Evolutionary conservation across 2,797 vertebrate genomes (phyloP).

Genomic region (Falco naumanni): DNA sequence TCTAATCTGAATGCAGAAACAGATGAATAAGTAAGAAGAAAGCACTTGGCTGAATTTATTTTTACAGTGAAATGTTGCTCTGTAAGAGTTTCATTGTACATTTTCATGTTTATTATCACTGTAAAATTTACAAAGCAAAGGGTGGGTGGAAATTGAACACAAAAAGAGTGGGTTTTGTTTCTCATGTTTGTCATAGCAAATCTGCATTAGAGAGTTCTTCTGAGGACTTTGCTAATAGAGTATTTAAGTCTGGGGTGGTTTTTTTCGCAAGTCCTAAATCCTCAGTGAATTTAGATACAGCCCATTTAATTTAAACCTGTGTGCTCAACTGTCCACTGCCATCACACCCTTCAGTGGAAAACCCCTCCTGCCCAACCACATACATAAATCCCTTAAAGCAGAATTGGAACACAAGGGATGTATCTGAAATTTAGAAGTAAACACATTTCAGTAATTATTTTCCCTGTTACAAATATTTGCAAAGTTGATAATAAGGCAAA

Average conservation of each 20-base stretch:
- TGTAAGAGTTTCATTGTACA: not conserved
- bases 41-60: not conserved
- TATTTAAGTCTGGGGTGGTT: not conserved
- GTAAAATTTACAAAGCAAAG: not conserved
- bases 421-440: not conserved
- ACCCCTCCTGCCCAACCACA: not conserved
- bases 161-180: not conserved
- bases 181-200: not conserved
- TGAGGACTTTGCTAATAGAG: not conserved
- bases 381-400: not conserved
- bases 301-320: not conserved
- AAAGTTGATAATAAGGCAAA: not conserved
- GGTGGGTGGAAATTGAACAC: not conserved
- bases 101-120: constrained; percentile 6
- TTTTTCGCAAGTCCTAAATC: not conserved
- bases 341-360: not conserved
- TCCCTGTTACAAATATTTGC: not conserved
- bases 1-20: constrained; percentile 21
- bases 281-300: not conserved
- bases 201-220: not conserved
- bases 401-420: not conserved
- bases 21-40: constrained; percentile 48
- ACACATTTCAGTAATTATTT: too few relatives aligned
- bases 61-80: not conserved
- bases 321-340: not conserved